A percentile compares a stretch with the other conserved stretches of the same genome.
phyloP scores from a whole-genome alignment of 2,113 vertebrate genomes.

The Ictalurus furcatus region DNA sequence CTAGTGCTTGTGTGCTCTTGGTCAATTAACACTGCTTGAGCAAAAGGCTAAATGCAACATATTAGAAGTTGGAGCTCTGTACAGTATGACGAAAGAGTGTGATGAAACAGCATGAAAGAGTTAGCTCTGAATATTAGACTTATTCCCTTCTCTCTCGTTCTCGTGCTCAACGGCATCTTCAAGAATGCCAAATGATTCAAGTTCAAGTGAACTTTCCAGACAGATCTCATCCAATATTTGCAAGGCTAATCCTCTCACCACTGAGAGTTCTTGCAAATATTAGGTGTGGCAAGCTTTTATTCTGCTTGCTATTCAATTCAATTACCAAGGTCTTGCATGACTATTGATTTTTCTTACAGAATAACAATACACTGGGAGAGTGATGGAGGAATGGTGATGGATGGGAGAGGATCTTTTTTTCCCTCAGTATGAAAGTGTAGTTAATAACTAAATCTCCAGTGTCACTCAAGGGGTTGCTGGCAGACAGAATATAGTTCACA shows the following conservation, averaged over 20 bases:
- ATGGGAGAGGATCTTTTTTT: conserved; percentile 21
- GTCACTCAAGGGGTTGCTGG: conserved; percentile 11
- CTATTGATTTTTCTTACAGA: conserved; percentile 46
- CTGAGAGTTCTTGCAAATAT: conserved; percentile 45
- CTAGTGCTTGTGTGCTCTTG: not conserved
- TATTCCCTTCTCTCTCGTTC: not conserved
- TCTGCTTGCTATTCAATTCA: conserved; percentile 51
- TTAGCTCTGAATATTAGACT: not conserved
- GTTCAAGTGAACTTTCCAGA: conserved; percentile 42
- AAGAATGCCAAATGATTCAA: conserved; percentile 23
- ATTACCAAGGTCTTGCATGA: conserved; percentile 42
- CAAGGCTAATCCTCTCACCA: conserved; percentile 46
- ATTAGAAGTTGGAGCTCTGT: conserved; percentile 23
- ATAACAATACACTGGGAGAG: conserved; percentile 39
- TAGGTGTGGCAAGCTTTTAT: conserved; percentile 29
- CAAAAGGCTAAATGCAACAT: conserved; percentile 11
- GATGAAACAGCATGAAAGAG: conserved; percentile 53
- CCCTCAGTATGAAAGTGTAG: not conserved
- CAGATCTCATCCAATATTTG: conserved; percentile 35
- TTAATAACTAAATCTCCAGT: conserved; percentile 31
- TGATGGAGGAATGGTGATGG: conserved; percentile 10
- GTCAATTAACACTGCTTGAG: conserved; percentile 21
- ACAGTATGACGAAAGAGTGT: conserved; percentile 19
- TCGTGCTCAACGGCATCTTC: conserved; percentile 27
- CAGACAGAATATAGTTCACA: not conserved